These are phyloP conservation scores for Drosophila gaucha DNA, from an alignment of 2,888 invertebrate species.

Conservation along the genomic window DNA sequence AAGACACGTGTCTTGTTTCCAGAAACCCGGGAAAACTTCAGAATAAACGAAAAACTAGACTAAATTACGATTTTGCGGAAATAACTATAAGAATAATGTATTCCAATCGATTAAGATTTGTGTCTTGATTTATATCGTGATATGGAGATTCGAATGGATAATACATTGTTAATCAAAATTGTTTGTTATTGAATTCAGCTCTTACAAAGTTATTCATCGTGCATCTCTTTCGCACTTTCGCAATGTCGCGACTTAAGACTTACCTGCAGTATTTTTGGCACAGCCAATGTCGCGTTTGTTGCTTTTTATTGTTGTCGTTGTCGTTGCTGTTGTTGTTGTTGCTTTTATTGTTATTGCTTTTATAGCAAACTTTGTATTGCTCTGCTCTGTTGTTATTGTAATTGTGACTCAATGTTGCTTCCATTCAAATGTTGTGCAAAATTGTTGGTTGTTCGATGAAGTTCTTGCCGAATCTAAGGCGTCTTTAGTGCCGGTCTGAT, in stretches of 20 bases:
- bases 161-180: too few relatives aligned
- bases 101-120: too few relatives aligned
- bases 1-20: constrained; percentile 34
- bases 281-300: constrained; percentile 44
- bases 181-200: not conserved
- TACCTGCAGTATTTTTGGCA: constrained; percentile 45
- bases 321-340: constrained; percentile 19
- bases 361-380: constrained; percentile 22
- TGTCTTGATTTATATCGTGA: too few relatives aligned
- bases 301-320: constrained; percentile 13
- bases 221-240: not conserved
- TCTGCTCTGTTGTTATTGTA: constrained; percentile 37
- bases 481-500: not conserved
- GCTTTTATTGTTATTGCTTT: constrained; percentile 22
- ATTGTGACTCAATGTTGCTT: constrained; percentile 70
- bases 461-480: not conserved
- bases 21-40: constrained; percentile 4
- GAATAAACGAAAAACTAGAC: not conserved
- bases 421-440: constrained; percentile 77
- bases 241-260: constrained; percentile 3
- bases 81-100: constrained; percentile 4
- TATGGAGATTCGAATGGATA: not conserved
- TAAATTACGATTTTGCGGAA: constrained; percentile 3
- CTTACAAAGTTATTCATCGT: too few relatives aligned
- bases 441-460: constrained; percentile 18